Evolutionary conservation across 2,113 vertebrate genomes (phyloP).

Genomic region (Myrmophylax atrothorax): DNA sequence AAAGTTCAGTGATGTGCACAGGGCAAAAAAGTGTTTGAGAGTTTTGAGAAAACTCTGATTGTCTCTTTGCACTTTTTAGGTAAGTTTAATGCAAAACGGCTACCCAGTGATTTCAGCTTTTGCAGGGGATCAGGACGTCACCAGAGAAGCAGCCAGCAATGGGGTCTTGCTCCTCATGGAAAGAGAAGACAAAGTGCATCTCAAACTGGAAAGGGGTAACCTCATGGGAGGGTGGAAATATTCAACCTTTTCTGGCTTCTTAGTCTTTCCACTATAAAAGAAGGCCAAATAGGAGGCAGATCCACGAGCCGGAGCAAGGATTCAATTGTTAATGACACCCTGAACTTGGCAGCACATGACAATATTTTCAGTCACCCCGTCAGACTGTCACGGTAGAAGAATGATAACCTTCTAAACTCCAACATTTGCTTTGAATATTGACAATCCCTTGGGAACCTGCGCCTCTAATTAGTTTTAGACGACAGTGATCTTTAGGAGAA

Average conservation of each 20-base stretch:
- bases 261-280: constrained; percentile 98
- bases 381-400: constrained; percentile 83
- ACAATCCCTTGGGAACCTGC: constrained; percentile 85
- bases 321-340: constrained; percentile 69
- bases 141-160: constrained; percentile 97
- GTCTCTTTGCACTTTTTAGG: constrained; percentile 78
- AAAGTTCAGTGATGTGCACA: not conserved
- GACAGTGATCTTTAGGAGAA: constrained; percentile 87
- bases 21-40: not conserved
- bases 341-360: constrained; percentile 73
- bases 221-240: constrained; percentile 99
- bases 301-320: constrained; percentile 60
- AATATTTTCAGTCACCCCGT: constrained; percentile 69
- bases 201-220: constrained; percentile 97
- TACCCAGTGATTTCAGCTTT: constrained; percentile 98
- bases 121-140: constrained; percentile 98
- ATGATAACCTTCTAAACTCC: constrained; percentile 77
- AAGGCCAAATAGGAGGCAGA: constrained; percentile 17
- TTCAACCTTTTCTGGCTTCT: constrained; percentile 98
- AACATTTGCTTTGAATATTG: constrained; percentile 84
- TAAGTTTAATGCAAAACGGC: constrained; percentile 98
- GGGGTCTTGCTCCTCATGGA: constrained; percentile 97
- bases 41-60: constrained; percentile 33
- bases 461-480: constrained; percentile 85
- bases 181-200: constrained; percentile 94